Conservation (phyloP, 2,113 vertebrate species). For the Etheostoma cragini region DNA sequence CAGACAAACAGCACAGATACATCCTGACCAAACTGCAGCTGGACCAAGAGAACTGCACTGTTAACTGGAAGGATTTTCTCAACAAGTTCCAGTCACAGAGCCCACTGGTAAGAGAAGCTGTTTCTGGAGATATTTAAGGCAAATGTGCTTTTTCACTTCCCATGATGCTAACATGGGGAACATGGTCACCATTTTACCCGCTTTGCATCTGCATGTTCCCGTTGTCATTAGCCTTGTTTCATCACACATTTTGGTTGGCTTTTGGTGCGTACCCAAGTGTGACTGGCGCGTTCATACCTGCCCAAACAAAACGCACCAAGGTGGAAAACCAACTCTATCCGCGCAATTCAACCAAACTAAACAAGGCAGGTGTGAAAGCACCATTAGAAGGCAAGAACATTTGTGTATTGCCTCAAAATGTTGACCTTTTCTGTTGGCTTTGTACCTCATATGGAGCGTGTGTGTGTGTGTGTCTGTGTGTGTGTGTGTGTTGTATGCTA, state of each 20-base stretch:
- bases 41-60: conserved; percentile 60
- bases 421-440: too few species aligned
- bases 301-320: too few species aligned
- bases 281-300: too few species aligned
- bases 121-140: background rate
- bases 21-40: conserved; percentile 79
- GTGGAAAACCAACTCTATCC: too few species aligned
- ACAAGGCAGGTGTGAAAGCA: too few species aligned
- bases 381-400: too few species aligned
- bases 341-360: too few species aligned
- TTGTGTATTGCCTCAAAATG: too few species aligned
- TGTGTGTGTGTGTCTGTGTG: too few species aligned
- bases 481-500: background rate
- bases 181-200: background rate
- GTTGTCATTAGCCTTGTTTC: background rate
- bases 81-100: conserved; percentile 66
- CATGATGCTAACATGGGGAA: background rate
- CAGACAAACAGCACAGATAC: conserved; percentile 78
- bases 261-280: too few species aligned
- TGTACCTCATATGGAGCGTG: too few species aligned
- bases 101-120: conserved; percentile 66
- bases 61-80: conserved; percentile 83
- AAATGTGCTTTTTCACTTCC: background rate
- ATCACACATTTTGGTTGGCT: too few species aligned
- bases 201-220: background rate